phyloP scores from a whole-genome alignment of 1,140 invertebrate species.

The Drosophila ananassae region DNA sequence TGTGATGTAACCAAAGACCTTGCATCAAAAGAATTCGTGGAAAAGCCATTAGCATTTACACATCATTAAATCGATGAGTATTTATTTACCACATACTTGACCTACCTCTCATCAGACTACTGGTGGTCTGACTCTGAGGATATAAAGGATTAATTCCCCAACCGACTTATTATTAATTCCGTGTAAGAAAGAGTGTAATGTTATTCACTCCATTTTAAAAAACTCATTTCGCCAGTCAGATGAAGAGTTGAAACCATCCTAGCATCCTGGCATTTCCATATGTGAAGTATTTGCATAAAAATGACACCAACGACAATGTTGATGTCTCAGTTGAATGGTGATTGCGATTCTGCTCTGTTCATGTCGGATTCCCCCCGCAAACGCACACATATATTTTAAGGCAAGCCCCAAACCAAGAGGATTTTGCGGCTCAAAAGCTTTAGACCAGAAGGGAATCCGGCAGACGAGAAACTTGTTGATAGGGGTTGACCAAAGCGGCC shows the following conservation, averaged over 20 bases:
- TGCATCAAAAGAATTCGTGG: conserved; percentile 23
- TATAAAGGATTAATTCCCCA: background rate
- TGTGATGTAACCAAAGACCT: conserved; percentile 56
- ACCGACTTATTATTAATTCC: background rate
- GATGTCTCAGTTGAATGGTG: conserved; percentile 47
- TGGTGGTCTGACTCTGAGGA: background rate
- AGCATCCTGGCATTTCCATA: conserved; percentile 27
- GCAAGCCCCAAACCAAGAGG: conserved; percentile 36
- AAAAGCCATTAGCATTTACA: conserved; percentile 41
- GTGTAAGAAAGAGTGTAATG: background rate
- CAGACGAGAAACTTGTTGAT: conserved; percentile 64
- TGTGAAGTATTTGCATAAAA: conserved; percentile 67
- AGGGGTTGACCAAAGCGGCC: conserved; percentile 64
- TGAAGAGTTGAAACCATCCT: conserved; percentile 9
- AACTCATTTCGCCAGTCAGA: background rate
- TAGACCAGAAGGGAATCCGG: conserved; percentile 17
- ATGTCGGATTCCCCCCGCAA: conserved; percentile 1
- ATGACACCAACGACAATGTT: conserved; percentile 41
- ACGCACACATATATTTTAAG: background rate
- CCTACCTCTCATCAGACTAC: conserved; percentile 9
- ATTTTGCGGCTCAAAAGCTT: conserved; percentile 67
- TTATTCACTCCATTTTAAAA: background rate
- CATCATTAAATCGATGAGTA: conserved; percentile 42
- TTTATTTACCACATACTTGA: background rate
- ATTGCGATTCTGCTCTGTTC: conserved; percentile 25